Conservation (phyloP, 64 coral and sea anemone genomes). For the Porites australiensis region DNA sequence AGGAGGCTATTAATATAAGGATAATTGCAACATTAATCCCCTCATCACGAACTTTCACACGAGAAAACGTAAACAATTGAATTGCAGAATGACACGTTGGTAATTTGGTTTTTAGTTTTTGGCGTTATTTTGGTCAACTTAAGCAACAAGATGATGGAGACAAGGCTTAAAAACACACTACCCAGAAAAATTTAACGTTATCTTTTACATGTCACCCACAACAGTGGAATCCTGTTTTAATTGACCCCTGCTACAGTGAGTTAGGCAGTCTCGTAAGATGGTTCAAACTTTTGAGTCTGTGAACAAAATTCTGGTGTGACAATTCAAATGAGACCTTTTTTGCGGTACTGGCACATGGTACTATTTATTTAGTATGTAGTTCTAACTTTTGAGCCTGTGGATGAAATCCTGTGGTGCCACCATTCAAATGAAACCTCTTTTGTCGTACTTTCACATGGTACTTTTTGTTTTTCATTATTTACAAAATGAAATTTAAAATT, state of each 20-base stretch:
- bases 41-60: not conserved
- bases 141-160: too few relatives aligned
- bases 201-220: too few relatives aligned
- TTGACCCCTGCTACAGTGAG: not conserved
- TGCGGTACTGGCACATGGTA: too few relatives aligned
- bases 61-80: not conserved
- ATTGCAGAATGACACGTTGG: not conserved
- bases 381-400: not conserved
- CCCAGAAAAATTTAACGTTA: too few relatives aligned
- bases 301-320: not conserved
- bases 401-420: not conserved
- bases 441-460: too few relatives aligned
- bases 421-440: too few relatives aligned
- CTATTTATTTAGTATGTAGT: not conserved
- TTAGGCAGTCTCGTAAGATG: not conserved
- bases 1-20: not conserved
- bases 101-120: not conserved
- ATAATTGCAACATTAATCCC: not conserved
- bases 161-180: too few relatives aligned
- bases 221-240: too few relatives aligned
- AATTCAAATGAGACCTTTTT: too few relatives aligned
- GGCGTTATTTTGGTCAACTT: too few relatives aligned
- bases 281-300: not conserved
- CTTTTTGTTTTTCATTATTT: too few relatives aligned
- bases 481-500: not conserved